A percentile compares a stretch with the other conserved stretches of the same genome.
Conservation (phyloP, 1,140 invertebrate genomes). For the Drosophila obscura region DNA sequence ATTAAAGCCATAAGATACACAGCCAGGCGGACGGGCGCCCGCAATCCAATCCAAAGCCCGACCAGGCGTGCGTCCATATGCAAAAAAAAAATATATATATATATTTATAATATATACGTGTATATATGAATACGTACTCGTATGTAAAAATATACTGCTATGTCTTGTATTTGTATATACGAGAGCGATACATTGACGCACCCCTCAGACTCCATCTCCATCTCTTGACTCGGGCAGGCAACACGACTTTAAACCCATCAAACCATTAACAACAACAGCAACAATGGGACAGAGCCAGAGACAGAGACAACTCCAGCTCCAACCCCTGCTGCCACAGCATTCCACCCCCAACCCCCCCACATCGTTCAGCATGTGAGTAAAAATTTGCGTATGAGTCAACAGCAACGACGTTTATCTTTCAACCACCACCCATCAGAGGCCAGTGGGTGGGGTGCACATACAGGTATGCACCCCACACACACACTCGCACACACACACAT, state of each 20-base stretch:
- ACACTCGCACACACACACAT: slow-evolving; percentile 17
- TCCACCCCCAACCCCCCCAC: not conserved
- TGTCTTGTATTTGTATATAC: slow-evolving; percentile 3
- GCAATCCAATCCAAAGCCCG: slow-evolving; percentile 60
- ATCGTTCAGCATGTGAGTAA: slow-evolving; percentile 59
- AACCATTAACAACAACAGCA: slow-evolving; percentile 71
- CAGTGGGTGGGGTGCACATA: not conserved
- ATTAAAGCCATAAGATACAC: slow-evolving; percentile 78
- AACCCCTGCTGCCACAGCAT: not conserved
- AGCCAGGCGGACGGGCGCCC: slow-evolving; percentile 57
- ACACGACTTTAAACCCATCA: slow-evolving; percentile 78
- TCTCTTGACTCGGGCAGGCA: slow-evolving; percentile 4
- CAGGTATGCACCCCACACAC: slow-evolving; percentile 54
- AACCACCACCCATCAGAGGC: slow-evolving; percentile 56
- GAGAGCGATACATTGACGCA: slow-evolving; percentile 66
- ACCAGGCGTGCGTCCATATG: slow-evolving; percentile 69
- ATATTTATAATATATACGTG: slow-evolving; percentile 4
- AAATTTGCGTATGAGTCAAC: slow-evolving; percentile 81
- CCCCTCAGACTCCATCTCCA: slow-evolving; percentile 18
- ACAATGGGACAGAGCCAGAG: slow-evolving; percentile 27
- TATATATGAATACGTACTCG: too few relatives aligned
- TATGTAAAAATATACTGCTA: slow-evolving; percentile 3
- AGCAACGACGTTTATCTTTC: slow-evolving; percentile 69
- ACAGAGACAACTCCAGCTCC: slow-evolving; percentile 19
- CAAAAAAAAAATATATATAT: slow-evolving; percentile 47